Percentiles rank a stretch among this genome's conserved stretches.
Conservation (phyloP, 2,888 invertebrate species). For the Caenorhabditis doughertyi region DNA sequence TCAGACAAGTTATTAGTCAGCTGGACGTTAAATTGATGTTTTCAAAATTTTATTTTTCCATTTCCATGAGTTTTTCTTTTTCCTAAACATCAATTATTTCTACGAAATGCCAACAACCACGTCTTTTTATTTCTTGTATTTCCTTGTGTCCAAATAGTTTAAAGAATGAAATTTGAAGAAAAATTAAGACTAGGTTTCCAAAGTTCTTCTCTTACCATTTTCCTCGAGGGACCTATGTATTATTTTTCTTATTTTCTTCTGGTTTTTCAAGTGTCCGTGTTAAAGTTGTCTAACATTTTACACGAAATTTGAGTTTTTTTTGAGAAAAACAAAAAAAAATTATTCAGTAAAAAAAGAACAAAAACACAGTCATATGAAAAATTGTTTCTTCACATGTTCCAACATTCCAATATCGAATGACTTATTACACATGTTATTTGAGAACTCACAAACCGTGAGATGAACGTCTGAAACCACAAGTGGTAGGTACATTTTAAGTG, state of each 20-base stretch:
- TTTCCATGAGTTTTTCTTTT: neutral
- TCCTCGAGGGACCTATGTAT: slow-evolving; percentile 23
- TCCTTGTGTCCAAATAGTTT: no score
- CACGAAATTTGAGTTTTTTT: slow-evolving; percentile 24
- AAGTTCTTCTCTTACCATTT: neutral
- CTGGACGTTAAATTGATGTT: neutral
- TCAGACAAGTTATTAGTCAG: slow-evolving; percentile 24
- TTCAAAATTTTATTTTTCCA: neutral
- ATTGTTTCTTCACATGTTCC: slow-evolving; percentile 14
- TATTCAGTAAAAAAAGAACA: slow-evolving; percentile 20
- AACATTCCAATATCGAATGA: slow-evolving; percentile 37
- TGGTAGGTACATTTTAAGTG: slow-evolving; percentile 35
- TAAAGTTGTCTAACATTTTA: slow-evolving; percentile 19
- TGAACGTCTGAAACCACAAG: slow-evolving; percentile 5
- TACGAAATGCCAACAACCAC: neutral
- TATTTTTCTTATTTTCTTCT: slow-evolving; percentile 12
- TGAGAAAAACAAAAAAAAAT: slow-evolving; percentile 21
- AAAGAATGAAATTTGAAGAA: no score
- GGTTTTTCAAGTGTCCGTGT: slow-evolving; percentile 7
- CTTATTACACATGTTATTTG: slow-evolving; percentile 48
- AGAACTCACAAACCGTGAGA: slow-evolving; percentile 29
- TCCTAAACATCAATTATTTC: no score
- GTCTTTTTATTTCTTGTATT: neutral
- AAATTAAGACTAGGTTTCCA: no score
- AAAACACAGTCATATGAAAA: slow-evolving; percentile 29